These are phyloP conservation scores for Ianthella basta DNA, from an alignment of 37 sponge, comb jelly and placozoan species.

Conservation along the genomic window DNA sequence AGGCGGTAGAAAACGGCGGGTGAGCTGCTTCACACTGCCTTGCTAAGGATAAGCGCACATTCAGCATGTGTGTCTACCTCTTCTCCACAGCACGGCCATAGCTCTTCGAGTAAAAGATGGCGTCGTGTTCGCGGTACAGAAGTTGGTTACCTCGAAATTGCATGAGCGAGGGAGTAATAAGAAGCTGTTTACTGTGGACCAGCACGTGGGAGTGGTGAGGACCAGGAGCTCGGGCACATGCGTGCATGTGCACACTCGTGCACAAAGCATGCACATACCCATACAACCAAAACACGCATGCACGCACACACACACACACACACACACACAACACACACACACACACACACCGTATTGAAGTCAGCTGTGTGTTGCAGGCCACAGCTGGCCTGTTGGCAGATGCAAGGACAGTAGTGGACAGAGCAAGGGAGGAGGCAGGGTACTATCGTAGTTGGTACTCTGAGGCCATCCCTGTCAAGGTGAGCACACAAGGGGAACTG, in stretches of 20 bases:
- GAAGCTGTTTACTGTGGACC: slow-evolving; percentile 88
- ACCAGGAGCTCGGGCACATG: background rate
- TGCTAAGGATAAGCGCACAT: background rate
- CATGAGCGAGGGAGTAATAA: slow-evolving; percentile 83
- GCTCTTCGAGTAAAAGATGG: slow-evolving; percentile 92
- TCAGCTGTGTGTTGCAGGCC: slow-evolving; percentile 37
- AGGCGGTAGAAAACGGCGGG: slow-evolving; percentile 97
- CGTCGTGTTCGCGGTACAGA: slow-evolving; percentile 98
- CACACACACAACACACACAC: no score
- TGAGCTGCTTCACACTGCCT: slow-evolving; percentile 32
- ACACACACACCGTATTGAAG: no score
- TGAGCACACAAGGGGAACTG: background rate
- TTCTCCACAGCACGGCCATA: slow-evolving; percentile 66
- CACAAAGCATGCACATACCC: no score
- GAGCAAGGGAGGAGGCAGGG: slow-evolving; percentile 84
- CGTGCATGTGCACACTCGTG: no score
- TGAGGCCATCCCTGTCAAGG: slow-evolving; percentile 88
- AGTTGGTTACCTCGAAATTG: slow-evolving; percentile 89
- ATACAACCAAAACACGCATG: no score
- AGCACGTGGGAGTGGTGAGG: slow-evolving; percentile 92
- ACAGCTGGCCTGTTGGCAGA: slow-evolving; percentile 88
- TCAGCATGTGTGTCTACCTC: no score
- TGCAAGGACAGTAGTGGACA: slow-evolving; percentile 76
- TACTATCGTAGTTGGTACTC: slow-evolving; percentile 68
- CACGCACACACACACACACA: no score